phyloP scores from a whole-genome alignment of 2,888 invertebrate genomes.

The Urechis unicinctus region DNA sequence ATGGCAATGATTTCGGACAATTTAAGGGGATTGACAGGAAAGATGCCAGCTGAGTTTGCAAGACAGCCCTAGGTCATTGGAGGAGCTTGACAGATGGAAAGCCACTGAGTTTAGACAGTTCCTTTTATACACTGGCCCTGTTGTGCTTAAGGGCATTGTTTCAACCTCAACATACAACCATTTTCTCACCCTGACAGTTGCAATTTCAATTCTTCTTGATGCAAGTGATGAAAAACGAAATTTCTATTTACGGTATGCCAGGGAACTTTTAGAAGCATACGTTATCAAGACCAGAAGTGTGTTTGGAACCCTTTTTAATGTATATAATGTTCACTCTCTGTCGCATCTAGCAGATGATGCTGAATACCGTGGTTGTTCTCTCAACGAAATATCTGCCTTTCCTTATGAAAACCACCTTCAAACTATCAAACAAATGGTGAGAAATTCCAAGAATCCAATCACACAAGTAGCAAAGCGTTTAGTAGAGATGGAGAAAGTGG shows the following conservation, averaged over 20 bases:
- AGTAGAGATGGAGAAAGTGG: not conserved
- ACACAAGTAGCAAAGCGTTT: constrained; percentile 9
- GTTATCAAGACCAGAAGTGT: constrained; percentile 1
- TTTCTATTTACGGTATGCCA: constrained; percentile 6
- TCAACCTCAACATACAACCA: constrained; percentile 17
- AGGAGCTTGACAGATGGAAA: constrained; percentile 28
- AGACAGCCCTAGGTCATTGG: constrained; percentile 22
- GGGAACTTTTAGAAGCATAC: constrained; percentile 11
- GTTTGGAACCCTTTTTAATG: constrained; percentile 8
- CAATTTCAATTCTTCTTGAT: constrained; percentile 20
- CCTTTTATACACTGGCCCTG: constrained; percentile 27
- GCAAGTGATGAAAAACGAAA: not conserved
- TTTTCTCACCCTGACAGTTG: constrained; percentile 24
- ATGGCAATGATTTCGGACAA: constrained; percentile 2
- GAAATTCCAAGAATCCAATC: constrained; percentile 7
- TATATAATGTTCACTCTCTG: constrained; percentile 16
- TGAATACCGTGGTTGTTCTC: not conserved
- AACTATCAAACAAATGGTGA: constrained; percentile 8
- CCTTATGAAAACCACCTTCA: constrained; percentile 15
- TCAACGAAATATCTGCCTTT: constrained; percentile 15
- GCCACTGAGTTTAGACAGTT: constrained; percentile 31
- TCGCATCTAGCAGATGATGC: constrained; percentile 12
- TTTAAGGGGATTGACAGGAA: constrained; percentile 8
- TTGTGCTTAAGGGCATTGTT: constrained; percentile 20
- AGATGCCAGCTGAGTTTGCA: constrained; percentile 24